Conservation (phyloP, 2,888 invertebrate species). For the Anagyrus pseudococci region DNA sequence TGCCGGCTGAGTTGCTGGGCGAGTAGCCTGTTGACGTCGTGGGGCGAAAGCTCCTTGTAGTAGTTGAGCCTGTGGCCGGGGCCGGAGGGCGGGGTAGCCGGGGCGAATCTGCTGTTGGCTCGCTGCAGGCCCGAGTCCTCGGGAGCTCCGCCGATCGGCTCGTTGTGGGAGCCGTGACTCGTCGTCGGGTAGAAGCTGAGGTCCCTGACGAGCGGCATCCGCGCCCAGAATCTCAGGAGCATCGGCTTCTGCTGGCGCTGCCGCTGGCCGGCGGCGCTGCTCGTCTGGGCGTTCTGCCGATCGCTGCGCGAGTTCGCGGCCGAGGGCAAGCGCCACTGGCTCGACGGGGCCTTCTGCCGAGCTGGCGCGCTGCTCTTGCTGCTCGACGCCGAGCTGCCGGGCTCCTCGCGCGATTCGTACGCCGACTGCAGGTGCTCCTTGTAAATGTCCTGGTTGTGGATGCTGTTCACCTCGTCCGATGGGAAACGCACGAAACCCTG, state of each 20-base stretch:
- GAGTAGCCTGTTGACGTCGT: slow-evolving; percentile 41
- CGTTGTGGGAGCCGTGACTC: slow-evolving; percentile 39
- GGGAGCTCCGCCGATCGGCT: slow-evolving; percentile 25
- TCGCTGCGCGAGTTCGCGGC: not conserved
- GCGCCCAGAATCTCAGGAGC: slow-evolving; percentile 50
- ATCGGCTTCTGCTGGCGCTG: slow-evolving; percentile 47
- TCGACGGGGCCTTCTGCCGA: slow-evolving; percentile 44
- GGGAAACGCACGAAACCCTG: slow-evolving; percentile 49
- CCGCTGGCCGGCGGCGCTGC: slow-evolving; percentile 28
- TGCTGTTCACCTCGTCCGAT: slow-evolving; percentile 54
- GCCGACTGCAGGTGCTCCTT: slow-evolving; percentile 47
- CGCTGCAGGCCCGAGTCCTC: not conserved
- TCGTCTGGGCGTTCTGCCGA: slow-evolving; percentile 27
- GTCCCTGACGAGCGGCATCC: slow-evolving; percentile 52
- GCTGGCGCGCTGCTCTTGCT: slow-evolving; percentile 47
- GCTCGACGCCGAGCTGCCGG: slow-evolving; percentile 34
- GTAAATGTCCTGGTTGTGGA: slow-evolving; percentile 48
- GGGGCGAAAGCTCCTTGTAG: slow-evolving; percentile 41
- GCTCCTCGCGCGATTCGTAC: slow-evolving; percentile 39
- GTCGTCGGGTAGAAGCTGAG: slow-evolving; percentile 45
- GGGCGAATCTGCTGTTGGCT: slow-evolving; percentile 16
- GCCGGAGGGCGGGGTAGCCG: slow-evolving; percentile 8
- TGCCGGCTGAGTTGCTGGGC: slow-evolving; percentile 19
- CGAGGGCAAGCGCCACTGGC: slow-evolving; percentile 42
- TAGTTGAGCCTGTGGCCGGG: slow-evolving; percentile 36